Base-by-base conservation (phyloP, 30 jellyfish, hydroid and myxozoan genomes). In the Nemopilema nomurai region DNA sequence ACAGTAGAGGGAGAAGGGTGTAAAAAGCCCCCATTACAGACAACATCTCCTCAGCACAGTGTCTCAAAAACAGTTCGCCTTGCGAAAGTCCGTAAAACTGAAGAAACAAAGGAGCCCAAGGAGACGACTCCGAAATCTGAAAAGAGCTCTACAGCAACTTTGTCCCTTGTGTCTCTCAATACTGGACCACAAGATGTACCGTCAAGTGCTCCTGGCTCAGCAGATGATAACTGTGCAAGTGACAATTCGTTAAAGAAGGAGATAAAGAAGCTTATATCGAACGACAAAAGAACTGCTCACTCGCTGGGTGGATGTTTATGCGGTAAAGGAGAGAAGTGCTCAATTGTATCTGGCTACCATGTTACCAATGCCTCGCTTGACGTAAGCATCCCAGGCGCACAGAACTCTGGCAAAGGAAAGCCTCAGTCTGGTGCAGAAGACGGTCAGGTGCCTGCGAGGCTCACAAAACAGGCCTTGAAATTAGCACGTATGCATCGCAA, bases 1-100 rank as follows among this genome's bases (percentile, higher is more conserved):
- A 28, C 90, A 17, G 89, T 93, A 18, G 98, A 93, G 76, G 98
- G 98, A 18, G 91, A 79, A 27, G 93, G 86, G 32, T 71, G 72
- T 24, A 79, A 65, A 64, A 91, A 84, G 72, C 85, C 94, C 21
- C 25, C 92, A 0, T 72, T 72, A 21, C 41, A 6, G 21, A 8
- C 16, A 16, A 70, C 63, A 16, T 67, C 84, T 8, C 81, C 82
- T 1, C 93, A 84, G 70, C 93, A 84, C 22, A 28, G 69, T 66
- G 70, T 65, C 0, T 33, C 28, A 4, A 41, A 66, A 63, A 20
- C 50, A 16, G 8, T 9, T n/a, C 93, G 93, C 62, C 28, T 24
- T 63, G 21, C 30, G 62, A 84, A 66, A 29, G 25, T 26, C 13
- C 73, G 41, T 20, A 87, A 84, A 27, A 19, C 77, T 9, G 65